phyloP scores from a whole-genome alignment of 1,140 invertebrate genomes.

The Tachypleus tridentatus region DNA sequence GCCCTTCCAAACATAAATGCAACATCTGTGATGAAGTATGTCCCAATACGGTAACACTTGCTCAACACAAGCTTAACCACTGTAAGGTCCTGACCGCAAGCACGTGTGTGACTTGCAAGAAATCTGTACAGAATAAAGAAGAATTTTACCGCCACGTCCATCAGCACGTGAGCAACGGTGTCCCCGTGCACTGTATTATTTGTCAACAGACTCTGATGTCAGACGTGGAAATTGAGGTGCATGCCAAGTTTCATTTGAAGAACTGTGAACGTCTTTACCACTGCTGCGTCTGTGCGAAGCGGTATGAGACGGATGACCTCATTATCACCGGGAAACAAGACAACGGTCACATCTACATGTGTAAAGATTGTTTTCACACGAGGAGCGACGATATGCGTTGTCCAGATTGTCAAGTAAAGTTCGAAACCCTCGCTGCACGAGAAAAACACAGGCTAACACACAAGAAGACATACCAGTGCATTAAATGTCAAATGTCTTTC shows the following conservation, averaged over 20 bases:
- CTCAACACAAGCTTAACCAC: slow-evolving; percentile 85
- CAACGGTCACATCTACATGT: slow-evolving; percentile 37
- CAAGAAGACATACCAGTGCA: slow-evolving; percentile 48
- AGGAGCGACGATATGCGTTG: slow-evolving; percentile 35
- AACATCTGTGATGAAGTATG: slow-evolving; percentile 91
- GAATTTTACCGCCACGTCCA: slow-evolving; percentile 41
- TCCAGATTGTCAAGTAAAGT: slow-evolving; percentile 44
- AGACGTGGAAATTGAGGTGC: slow-evolving; percentile 75
- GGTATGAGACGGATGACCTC: slow-evolving; percentile 32
- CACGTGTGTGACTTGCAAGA: slow-evolving; percentile 13
- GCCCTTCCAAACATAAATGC: slow-evolving; percentile 69
- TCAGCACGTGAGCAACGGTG: slow-evolving; percentile 44
- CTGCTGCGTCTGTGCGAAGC: slow-evolving; percentile 44
- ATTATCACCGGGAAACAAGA: slow-evolving; percentile 27
- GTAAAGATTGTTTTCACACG: slow-evolving; percentile 48
- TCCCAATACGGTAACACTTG: slow-evolving; percentile 62
- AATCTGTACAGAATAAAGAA: slow-evolving; percentile 10
- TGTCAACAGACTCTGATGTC: slow-evolving; percentile 82
- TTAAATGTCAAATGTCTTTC: slow-evolving; percentile 55
- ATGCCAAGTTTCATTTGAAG: slow-evolving; percentile 60
- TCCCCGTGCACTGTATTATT: slow-evolving; percentile 65
- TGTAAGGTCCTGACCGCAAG: slow-evolving; percentile 51
- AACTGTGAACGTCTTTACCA: slow-evolving; percentile 36
- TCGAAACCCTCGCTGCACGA: slow-evolving; percentile 41
- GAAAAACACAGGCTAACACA: slow-evolving; percentile 38